Base-by-base conservation (phyloP, 2,888 invertebrate genomes). In the Rhamphomyia laevipes region DNA sequence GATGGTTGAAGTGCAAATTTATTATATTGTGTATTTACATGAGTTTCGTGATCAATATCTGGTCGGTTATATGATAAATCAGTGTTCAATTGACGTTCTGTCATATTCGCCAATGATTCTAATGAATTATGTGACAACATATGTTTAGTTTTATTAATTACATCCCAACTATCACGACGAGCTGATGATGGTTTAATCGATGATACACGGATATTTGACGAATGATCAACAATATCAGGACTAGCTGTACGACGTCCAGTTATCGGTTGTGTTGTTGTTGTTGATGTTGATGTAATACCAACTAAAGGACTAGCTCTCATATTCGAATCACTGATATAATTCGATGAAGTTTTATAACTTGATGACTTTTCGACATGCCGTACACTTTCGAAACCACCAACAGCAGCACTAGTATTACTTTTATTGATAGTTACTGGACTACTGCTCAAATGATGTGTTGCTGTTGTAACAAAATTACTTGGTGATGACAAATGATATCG, bases 151-250 rank as follows among this genome's bases (percentile, higher is more conserved):
- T 86, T 87, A 49, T 85, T 83, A 49, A 88, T 79, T 7, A 83
- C 80, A 61, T 89, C 88, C 87, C 88, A 88, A 21, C 86, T 85
- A 60, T 88, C 87, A 46, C 82, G 76, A 51, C 85, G 74, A 0
- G 76, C 72, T 4, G 74, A 65, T 1, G 75, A 73, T 27, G 77
- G 75, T 51, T 76, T 74, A 56, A 75, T 66, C 2, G 78, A 75
- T 1, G 81, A 81, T 4, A 82, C 80, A 61, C 75, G 70, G 45
- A 78, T 70, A 56, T 77, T 76, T 5, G 77, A 77, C 27, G 74
- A 74, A 50, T 76, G 75, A 61, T 77, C 77, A 15, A 77, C 71
- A 21, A 77, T 70, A 44, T 69, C 68, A 1, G 78, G 78, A 55
- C 78, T 78, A 43, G 73, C 70, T 1, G 73, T 74, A 47, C 77